phyloP scores from a whole-genome alignment of 2,797 vertebrate species.

The Cyclopterus lumpus region DNA sequence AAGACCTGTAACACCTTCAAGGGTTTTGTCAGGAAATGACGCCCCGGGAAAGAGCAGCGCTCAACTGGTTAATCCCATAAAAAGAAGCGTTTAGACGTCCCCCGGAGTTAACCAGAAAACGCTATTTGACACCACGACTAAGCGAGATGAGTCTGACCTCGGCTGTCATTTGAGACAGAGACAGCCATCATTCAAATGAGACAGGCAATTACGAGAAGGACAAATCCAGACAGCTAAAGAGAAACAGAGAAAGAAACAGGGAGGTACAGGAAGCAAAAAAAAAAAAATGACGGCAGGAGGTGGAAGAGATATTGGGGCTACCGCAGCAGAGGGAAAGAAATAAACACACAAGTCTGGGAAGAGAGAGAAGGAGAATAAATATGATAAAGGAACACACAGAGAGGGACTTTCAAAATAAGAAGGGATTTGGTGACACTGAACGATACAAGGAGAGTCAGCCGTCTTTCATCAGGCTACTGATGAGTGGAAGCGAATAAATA shows the following conservation, averaged over 20 bases:
- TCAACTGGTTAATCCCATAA: constrained; percentile 34
- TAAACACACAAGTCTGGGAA: constrained; percentile 32
- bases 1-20: constrained; percentile 10
- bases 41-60: constrained; percentile 11
- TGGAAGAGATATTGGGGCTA: not conserved
- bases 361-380: constrained; percentile 16
- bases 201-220: constrained; percentile 69
- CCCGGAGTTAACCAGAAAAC: constrained; percentile 52
- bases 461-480: constrained; percentile 58
- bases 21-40: not conserved
- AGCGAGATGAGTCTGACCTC: constrained; percentile 58
- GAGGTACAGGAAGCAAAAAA: constrained; percentile 10
- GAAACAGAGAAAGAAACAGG: constrained; percentile 42
- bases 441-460: constrained; percentile 51
- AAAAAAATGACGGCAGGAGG: not conserved
- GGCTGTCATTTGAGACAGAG: constrained; percentile 59
- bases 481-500: constrained; percentile 50
- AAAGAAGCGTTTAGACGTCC: constrained; percentile 32
- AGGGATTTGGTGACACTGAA: constrained; percentile 67
- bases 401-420: constrained; percentile 56
- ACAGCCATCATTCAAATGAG: constrained; percentile 75
- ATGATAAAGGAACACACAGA: constrained; percentile 37
- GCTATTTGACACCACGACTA: constrained; percentile 53
- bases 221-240: constrained; percentile 59
- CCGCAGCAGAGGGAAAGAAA: constrained; percentile 13